A percentile compares a stretch with the other conserved stretches of the same genome.
phyloP scores from a whole-genome alignment of 2,113 vertebrate species.

The Rissa tridactyla region DNA sequence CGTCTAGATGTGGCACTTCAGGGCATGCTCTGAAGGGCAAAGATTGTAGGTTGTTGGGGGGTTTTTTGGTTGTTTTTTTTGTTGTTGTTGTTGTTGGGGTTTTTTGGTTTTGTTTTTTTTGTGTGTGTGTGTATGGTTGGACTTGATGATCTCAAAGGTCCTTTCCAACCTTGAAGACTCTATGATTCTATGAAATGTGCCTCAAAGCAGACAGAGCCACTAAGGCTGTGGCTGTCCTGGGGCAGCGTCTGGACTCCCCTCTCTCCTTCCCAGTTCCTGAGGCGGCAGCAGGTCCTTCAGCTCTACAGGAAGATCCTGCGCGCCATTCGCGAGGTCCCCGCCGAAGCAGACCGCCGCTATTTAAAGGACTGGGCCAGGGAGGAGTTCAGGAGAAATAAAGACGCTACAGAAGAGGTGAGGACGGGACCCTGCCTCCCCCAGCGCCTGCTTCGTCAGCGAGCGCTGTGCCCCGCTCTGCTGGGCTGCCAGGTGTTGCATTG shows the following conservation, averaged over 20 bases:
- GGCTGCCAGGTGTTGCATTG: fast-evolving
- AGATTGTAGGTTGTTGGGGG: no score
- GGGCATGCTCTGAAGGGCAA: no score
- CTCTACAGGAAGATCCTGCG: conserved; percentile 86
- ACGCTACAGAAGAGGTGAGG: conserved; percentile 83
- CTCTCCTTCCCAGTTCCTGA: conserved; percentile 81
- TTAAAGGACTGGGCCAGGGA: conserved; percentile 86
- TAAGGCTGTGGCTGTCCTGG: fast-evolving
- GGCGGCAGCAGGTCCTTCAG: conserved; percentile 85
- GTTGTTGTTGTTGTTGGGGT: no score
- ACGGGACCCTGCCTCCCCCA: fast-evolving
- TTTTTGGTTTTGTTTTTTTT: no score
- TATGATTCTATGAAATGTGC: no score
- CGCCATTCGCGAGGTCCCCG: conserved; percentile 80
- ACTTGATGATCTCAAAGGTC: no score
- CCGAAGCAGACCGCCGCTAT: conserved; percentile 80
- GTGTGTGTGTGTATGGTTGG: no score
- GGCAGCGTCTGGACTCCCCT: background rate
- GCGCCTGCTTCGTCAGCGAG: fast-evolving
- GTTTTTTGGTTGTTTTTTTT: no score
- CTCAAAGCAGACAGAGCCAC: fast-evolving
- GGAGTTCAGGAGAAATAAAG: conserved; percentile 90
- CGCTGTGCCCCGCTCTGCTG: no score
- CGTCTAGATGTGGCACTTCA: no score
- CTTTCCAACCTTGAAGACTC: no score